A percentile compares a stretch with the other conserved stretches of the same genome.
Evolutionary conservation across 2,113 vertebrate species (phyloP).

Genomic region (Bujurquina vittata): DNA sequence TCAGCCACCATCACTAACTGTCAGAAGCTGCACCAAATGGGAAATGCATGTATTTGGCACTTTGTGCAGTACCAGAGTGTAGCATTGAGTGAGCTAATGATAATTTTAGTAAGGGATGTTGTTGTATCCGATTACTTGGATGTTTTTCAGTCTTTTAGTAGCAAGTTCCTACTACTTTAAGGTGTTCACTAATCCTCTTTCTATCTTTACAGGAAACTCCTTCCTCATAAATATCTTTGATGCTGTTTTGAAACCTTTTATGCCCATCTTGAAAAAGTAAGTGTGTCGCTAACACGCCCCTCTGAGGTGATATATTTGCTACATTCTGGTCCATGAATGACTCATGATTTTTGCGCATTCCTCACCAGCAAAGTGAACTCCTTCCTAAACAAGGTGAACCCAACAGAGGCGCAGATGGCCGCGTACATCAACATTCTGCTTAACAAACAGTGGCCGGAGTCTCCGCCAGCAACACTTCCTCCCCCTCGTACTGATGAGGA

Average conservation of each 20-base stretch:
- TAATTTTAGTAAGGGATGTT: background rate
- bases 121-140: background rate
- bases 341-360: background rate
- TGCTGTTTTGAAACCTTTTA: conserved; percentile 74
- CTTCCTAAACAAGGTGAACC: conserved; percentile 75
- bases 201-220: conserved; percentile 75
- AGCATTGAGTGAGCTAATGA: background rate
- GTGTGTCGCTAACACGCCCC: background rate
- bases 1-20: background rate
- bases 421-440: conserved; percentile 70
- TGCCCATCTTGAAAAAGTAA: conserved; percentile 80
- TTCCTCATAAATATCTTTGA: conserved; percentile 76
- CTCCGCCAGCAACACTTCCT: background rate
- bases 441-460: conserved; percentile 71
- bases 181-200: background rate
- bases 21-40: background rate
- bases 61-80: background rate
- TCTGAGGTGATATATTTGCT: background rate
- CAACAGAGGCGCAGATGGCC: conserved; percentile 72
- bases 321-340: accelerated
- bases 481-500: conserved; percentile 64
- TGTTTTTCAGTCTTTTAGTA: background rate
- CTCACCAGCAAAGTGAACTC: conserved; percentile 76
- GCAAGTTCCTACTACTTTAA: background rate
- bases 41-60: background rate